Conservation (phyloP, 1,140 invertebrate genomes). For the Zophobas morio region DNA sequence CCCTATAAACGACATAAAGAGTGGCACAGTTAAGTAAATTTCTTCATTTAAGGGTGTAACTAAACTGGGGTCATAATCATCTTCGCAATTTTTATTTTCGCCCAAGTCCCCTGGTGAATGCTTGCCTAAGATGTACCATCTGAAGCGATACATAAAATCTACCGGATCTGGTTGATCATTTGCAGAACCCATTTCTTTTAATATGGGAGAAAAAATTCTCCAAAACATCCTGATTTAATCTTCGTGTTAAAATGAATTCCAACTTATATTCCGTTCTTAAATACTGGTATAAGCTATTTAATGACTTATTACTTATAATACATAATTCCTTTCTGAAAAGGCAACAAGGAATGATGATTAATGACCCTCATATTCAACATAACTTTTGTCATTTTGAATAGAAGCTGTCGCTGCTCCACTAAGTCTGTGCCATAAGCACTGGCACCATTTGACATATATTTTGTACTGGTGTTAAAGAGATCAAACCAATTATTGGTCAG, state of each 20-base stretch:
- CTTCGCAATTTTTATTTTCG: constrained; percentile 47
- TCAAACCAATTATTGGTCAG: neutral
- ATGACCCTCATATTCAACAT: neutral
- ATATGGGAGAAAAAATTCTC: constrained; percentile 58
- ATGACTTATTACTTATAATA: constrained; percentile 41
- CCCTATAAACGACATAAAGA: neutral
- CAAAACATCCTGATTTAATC: constrained; percentile 56
- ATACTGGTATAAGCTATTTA: constrained; percentile 43
- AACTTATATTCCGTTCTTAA: constrained; percentile 44
- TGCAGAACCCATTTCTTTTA: constrained; percentile 52
- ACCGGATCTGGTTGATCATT: constrained; percentile 55
- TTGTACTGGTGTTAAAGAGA: neutral
- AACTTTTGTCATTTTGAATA: neutral
- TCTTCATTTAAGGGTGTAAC: neutral
- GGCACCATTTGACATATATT: neutral
- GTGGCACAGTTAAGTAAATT: neutral
- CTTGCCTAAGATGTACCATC: constrained; percentile 55
- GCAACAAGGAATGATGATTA: neutral
- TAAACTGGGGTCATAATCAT: constrained; percentile 5
- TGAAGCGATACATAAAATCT: constrained; percentile 50
- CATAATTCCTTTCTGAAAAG: constrained; percentile 44
- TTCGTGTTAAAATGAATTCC: constrained; percentile 48
- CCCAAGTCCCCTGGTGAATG: constrained; percentile 47
- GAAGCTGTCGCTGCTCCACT: neutral
- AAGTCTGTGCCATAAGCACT: neutral